Base-by-base conservation (phyloP, 2,113 vertebrate species). In the Opisthocomus hoazin region DNA sequence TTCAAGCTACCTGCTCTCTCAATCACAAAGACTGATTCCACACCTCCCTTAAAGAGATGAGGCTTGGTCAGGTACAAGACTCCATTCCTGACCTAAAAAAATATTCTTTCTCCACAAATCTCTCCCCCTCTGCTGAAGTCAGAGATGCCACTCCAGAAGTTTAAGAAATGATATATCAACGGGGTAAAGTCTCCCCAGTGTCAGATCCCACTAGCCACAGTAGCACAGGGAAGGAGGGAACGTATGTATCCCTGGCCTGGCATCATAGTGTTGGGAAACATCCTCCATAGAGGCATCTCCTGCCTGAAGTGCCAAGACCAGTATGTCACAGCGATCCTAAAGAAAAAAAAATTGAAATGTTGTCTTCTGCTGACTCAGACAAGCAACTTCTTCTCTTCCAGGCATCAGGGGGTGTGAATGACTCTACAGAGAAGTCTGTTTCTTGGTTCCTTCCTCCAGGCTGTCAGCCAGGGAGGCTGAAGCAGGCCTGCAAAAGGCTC, bases 21-120 rank as follows among this genome's bases (percentile, higher is more conserved):
- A 66, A 94, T 81, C 80, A 94, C 79, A 37, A 43, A 93, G 91
- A 94, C 56, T 93, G 91, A 94, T 96, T 88, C 84, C 46, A 81
- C 37, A 54, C n/a, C 79, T 84, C 20, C 58, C 37, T 13, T 34
- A 12, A 93, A 89, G 81, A 91, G 73, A 51, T 63, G 89, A 84
- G 73, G 81, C 10, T 1, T 66, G 41, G 94, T 74, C 71, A 81
- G 83, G 60, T 80, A 80, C 76, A 36, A 70, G 43, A 10, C 80
- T 94, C 79, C 58, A 90, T 86, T 56, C 13, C 46, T 81, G 73
- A 93, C 64, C 89, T 32, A n/a, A 39, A 90, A 79, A 79, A 34
- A 3, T 21, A 32, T 73, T 77, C 23, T 27, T 79, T 37, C 54
- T 65, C 32, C 77, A 61, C 22, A 58, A 58, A 78, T 84, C 51